Evolutionary conservation across 1,140 invertebrate species (phyloP), one percentile per base, ranked within the genome.

Genomic region (Araneus ventricosus): DNA sequence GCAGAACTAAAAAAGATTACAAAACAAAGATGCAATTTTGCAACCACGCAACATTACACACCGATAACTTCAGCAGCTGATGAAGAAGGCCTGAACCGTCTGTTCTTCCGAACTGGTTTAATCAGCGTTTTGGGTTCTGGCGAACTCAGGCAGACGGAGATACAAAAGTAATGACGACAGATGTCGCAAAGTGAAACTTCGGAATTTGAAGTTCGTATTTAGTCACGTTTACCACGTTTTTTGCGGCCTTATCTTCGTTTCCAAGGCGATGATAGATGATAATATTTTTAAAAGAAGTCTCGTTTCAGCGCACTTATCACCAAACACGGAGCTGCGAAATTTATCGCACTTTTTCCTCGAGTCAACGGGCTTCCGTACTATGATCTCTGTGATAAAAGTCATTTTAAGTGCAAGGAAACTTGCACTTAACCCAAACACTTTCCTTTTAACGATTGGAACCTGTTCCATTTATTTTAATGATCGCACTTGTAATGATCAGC

Each of bases 151-250:
- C 59, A 75, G 70, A 37, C 30, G 14, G 70, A 52, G 24, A 27
- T 10, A 82, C 24, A 52, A 52, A 52, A 84, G 45, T 57, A 52
- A 52, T 52, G 45, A 52, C 45, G 10, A 88, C 87, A 75, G 45
- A 70, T 88, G 87, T 88, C 87, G 87, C 87, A 88, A 88, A 88
- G 14, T 88, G 87, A 45, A 75, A 88, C 87, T 61, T 37, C 59
- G 45, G 85, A 87, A 45, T 70, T 67, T 57, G 87, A 88, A 88
- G 87, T 88, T 39, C 37, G 22, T 88, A 59, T 88, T 75, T 52
- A 37, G 63, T 88, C 87, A 88, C 87, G 87, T 88, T 88, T 88
- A 10, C n/a, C 37, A 14, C 27, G 0, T n/a, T 41, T 63, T 27
- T 86, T 37, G 17, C 20, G 5, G n/a, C 10, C 52, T 86, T 61